phyloP scores from a whole-genome alignment of 2,113 vertebrate species.

The Fukomys damarensis region DNA sequence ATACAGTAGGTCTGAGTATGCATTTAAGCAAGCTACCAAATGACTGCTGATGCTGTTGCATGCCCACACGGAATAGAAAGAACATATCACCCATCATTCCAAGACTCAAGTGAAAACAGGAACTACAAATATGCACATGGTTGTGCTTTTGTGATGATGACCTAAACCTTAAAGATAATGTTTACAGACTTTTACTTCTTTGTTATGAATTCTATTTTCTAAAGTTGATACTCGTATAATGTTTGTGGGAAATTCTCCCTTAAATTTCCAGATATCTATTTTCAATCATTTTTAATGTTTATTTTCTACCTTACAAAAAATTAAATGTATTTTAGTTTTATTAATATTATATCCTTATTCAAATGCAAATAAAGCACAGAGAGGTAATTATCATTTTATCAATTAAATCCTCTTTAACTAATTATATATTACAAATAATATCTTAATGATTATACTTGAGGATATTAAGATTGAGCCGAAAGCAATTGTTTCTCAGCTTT shows the following conservation, averaged over 20 bases:
- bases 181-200: background rate
- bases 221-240: background rate
- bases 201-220: background rate
- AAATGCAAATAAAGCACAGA: conserved; percentile 65
- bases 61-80: background rate
- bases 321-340: conserved; percentile 50
- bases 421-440: background rate
- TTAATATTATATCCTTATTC: background rate
- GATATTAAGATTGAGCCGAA: conserved; percentile 44
- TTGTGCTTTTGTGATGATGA: background rate
- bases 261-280: conserved; percentile 21
- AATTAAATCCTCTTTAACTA: conserved; percentile 20
- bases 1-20: background rate
- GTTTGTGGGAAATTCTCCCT: conserved; percentile 33
- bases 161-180: background rate
- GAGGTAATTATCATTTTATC: conserved; percentile 66
- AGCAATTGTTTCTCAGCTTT: background rate
- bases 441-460: conserved; percentile 39
- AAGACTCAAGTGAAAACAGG: background rate
- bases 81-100: background rate
- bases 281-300: conserved; percentile 56
- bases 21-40: background rate
- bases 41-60: background rate
- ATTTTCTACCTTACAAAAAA: conserved; percentile 54
- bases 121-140: background rate